A percentile compares a stretch with the other conserved stretches of the same genome.
These are phyloP conservation scores for Odontophorus gujanensis DNA, from an alignment of 2,113 vertebrate species.

Conservation along the genomic window DNA sequence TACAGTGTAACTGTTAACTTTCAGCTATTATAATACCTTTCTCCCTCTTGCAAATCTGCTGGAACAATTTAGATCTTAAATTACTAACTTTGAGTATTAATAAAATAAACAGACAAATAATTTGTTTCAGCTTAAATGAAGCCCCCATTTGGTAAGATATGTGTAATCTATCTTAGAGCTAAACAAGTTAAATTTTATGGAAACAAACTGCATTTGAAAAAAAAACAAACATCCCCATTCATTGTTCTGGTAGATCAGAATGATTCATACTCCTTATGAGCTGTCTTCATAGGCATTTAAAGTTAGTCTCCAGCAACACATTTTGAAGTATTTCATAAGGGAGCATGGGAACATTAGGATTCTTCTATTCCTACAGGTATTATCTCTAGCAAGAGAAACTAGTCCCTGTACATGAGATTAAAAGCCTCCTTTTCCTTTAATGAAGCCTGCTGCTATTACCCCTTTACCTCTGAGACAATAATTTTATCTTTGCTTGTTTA, in stretches of 20 bases:
- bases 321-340: neutral
- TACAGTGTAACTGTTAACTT: neutral
- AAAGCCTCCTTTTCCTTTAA: conserved; percentile 16
- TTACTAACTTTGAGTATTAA: neutral
- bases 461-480: neutral
- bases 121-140: neutral
- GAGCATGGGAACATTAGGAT: neutral
- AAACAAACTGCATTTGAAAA: neutral
- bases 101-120: neutral
- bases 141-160: neutral
- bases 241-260: conserved; percentile 1
- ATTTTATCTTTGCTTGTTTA: conserved; percentile 11
- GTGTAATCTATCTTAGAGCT: neutral
- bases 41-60: neutral
- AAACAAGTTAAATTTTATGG: neutral
- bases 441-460: neutral
- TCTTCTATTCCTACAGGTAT: conserved; percentile 24
- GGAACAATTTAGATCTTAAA: neutral
- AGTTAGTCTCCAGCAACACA: neutral
- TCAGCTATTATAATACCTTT: neutral
- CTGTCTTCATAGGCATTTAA: neutral
- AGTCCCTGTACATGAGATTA: neutral
- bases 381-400: conserved; percentile 3
- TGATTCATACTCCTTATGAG: neutral
- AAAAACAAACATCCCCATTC: neutral